Evolutionary conservation across 2,888 invertebrate species (phyloP).

Genomic region (Epinotia demarniana): DNA sequence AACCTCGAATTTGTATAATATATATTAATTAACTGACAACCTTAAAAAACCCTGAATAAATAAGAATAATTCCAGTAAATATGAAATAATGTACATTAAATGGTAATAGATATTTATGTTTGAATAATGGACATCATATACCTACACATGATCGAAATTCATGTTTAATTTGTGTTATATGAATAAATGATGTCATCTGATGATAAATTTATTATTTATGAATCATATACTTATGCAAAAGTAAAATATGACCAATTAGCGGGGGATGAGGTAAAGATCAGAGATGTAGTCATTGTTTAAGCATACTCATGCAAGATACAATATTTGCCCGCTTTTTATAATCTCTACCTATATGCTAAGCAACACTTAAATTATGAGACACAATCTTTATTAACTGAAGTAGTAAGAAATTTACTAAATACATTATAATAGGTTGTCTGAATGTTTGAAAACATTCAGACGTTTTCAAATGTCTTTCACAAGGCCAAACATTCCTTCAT

Average conservation of each 20-base stretch:
- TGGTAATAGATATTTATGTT: too few relatives aligned
- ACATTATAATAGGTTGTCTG: too few relatives aligned
- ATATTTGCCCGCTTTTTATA: not conserved
- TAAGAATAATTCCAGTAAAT: not conserved
- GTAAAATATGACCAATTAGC: not conserved
- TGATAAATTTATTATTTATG: not conserved
- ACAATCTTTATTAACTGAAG: too few relatives aligned
- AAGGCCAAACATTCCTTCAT: too few relatives aligned
- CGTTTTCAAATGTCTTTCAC: too few relatives aligned
- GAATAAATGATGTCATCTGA: not conserved
- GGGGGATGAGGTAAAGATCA: not conserved
- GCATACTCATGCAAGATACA: not conserved
- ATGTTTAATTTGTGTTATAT: not conserved
- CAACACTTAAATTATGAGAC: too few relatives aligned
- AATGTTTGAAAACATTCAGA: too few relatives aligned
- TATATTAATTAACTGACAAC: too few relatives aligned
- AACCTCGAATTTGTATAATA: not conserved
- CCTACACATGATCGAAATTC: not conserved
- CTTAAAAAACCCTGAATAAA: too few relatives aligned
- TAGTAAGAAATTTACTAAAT: too few relatives aligned
- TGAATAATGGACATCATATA: too few relatives aligned
- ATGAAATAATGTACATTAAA: not conserved
- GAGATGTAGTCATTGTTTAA: not conserved
- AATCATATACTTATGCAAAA: not conserved
- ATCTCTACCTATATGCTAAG: not conserved